Evolutionary conservation across 2,888 invertebrate species (phyloP), one percentile per base, ranked within the genome.

Genomic region (Parthenolecanium corni): DNA sequence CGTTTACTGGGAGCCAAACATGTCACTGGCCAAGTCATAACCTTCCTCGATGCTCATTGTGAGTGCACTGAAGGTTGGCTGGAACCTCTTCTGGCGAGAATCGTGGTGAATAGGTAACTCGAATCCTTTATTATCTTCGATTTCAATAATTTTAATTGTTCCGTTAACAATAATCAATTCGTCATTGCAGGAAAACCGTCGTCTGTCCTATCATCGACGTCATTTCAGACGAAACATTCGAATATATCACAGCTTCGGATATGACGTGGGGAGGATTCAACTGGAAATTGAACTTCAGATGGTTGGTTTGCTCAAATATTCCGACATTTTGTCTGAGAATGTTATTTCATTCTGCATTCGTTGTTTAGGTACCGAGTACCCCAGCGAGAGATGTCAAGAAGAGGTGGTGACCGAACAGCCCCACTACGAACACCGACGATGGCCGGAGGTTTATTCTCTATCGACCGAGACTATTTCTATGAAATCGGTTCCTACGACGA

Each of bases 181-280:
- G 65, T 53, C 5, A 57, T 68, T 67, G 6, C 67, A 76, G 92
- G 68, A 88, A 85, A 67, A 89, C 92, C 0, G 95, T 98, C 51
- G 96, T 95, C 3, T 94, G 96, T 74, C 97, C 98, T 9, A 94
- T 98, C 69, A 97, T 98, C 70, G 98, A 98, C 75, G 95, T 98
- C 64, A 97, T 98, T 71, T 94, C 93, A 52, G 97, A 98, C 74
- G 96, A 97, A 70, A 93, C 93, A 3, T 98, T 98, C 76, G 96
- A 97, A 76, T 98, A 98, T 77, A 92, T 97, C 67, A 90, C 95
- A 56, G 97, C 97, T 1, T 95, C 95, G 1, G 97, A 98, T 74
- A 94, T 95, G 85, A 98, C 97, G 0, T 98, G 97, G 96, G 97
- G 97, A 66, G 97, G 97, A 23, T 98, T 98, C 77, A 98, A 97